phyloP scores from a whole-genome alignment of 1,140 invertebrate species.

The Elymnias hypermnestra region DNA sequence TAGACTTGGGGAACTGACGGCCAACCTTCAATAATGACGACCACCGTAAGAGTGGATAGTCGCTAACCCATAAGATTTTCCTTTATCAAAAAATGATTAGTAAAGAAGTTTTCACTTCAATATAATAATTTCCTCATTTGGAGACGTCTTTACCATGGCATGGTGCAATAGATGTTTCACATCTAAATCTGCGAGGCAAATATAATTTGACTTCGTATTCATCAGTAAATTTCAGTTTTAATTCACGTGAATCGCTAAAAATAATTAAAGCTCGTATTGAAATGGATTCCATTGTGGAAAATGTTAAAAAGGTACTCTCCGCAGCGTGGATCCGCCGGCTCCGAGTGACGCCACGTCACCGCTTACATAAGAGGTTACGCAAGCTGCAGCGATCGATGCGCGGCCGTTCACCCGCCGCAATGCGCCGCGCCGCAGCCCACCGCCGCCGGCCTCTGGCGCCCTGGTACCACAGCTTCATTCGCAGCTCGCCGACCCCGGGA shows the following conservation, averaged over 20 bases:
- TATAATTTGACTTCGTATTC: no score
- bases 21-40: no score
- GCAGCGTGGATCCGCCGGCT: conserved; percentile 12
- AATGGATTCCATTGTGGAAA: conserved; percentile 11
- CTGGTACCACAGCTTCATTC: conserved; percentile 43
- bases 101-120: no score
- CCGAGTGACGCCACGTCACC: conserved; percentile 42
- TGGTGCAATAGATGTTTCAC: no score
- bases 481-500: conserved; percentile 22
- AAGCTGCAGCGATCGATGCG: conserved; percentile 58
- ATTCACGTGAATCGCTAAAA: conserved; percentile 5
- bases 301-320: conserved; percentile 9
- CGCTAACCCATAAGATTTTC: no score
- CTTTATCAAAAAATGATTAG: no score
- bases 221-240: no score
- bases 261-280: conserved; percentile 15
- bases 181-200: no score
- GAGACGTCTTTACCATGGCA: no score
- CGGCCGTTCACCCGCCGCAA: conserved; percentile 71
- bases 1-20: no score
- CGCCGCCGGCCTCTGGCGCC: conserved; percentile 42
- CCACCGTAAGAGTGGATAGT: no score
- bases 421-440: conserved; percentile 50
- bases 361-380: conserved; percentile 63
- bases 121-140: no score